These are phyloP conservation scores for Phrynocephalus vlangalii DNA, from an alignment of 2,797 vertebrate species.

Conservation along the genomic window DNA sequence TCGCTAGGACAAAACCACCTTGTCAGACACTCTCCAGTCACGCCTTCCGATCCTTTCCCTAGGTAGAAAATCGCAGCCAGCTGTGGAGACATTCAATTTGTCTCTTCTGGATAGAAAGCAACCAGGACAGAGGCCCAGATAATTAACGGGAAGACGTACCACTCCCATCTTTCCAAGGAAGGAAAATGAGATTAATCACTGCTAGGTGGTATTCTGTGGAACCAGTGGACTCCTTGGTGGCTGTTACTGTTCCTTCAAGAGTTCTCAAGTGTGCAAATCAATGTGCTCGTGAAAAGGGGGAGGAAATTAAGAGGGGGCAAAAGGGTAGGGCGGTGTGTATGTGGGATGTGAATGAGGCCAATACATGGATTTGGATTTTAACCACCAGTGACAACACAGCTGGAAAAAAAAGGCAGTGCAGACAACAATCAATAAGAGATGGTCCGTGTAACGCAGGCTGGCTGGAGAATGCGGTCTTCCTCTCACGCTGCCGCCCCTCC, in stretches of 20 bases:
- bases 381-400: conserved; percentile 30
- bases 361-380: conserved; percentile 34
- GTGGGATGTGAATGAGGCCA: conserved; percentile 17
- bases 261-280: conserved; percentile 14
- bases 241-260: background rate
- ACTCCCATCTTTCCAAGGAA: conserved; percentile 12
- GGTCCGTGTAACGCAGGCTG: conserved; percentile 18
- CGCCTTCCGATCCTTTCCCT: background rate
- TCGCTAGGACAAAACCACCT: background rate
- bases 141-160: conserved; percentile 28
- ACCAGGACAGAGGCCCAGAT: background rate
- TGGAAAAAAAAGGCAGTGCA: conserved; percentile 39
- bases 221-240: background rate
- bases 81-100: background rate
- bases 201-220: background rate
- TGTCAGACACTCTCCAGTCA: background rate
- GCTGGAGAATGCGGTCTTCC: conserved; percentile 14
- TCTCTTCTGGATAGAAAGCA: conserved; percentile 14
- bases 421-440: conserved; percentile 35
- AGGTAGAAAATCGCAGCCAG: conserved; percentile 8
- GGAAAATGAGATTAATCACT: conserved; percentile 16
- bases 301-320: background rate
- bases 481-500: background rate
- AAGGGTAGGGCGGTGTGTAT: background rate
- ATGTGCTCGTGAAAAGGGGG: background rate